Percentiles rank a stretch among this genome's conserved stretches.
These are phyloP conservation scores for Syncerus caffer DNA, from an alignment of 2,797 vertebrate species.

Conservation along the genomic window DNA sequence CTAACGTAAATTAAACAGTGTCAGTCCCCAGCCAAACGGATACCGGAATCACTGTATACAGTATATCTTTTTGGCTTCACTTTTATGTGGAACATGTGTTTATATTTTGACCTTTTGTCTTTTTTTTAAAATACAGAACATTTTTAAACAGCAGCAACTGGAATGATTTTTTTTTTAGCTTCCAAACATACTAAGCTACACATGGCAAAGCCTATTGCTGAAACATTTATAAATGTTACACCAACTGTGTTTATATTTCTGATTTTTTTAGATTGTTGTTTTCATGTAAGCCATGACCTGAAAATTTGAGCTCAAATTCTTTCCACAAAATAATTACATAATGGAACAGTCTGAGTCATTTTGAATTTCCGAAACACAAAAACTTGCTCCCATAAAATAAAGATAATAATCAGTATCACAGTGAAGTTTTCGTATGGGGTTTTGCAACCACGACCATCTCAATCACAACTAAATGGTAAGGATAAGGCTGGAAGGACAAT, in stretches of 20 bases:
- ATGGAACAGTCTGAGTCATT: slow-evolving; percentile 59
- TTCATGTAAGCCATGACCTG: slow-evolving; percentile 62
- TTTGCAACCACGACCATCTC: neutral
- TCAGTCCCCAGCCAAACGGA: slow-evolving; percentile 73
- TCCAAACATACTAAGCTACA: slow-evolving; percentile 61
- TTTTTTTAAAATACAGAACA: slow-evolving; percentile 47
- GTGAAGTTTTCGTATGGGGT: neutral
- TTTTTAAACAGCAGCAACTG: slow-evolving; percentile 65
- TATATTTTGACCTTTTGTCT: slow-evolving; percentile 73
- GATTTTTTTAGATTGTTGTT: slow-evolving; percentile 57
- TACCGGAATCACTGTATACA: slow-evolving; percentile 56
- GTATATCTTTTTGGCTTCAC: slow-evolving; percentile 73
- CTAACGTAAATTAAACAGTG: slow-evolving; percentile 75
- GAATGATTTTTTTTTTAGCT: slow-evolving; percentile 51
- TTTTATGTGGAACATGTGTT: slow-evolving; percentile 68
- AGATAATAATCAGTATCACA: neutral
- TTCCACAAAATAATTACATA: slow-evolving; percentile 66
- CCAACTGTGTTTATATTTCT: slow-evolving; percentile 72
- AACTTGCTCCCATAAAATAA: slow-evolving; percentile 46
- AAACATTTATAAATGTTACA: slow-evolving; percentile 61
- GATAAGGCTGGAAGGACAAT: neutral
- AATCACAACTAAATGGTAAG: neutral
- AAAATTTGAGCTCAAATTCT: slow-evolving; percentile 69
- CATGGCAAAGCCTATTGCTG: slow-evolving; percentile 52
- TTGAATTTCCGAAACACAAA: slow-evolving; percentile 56